Conservation (phyloP, 2,797 vertebrate species). For the Clarias platycephalus region DNA sequence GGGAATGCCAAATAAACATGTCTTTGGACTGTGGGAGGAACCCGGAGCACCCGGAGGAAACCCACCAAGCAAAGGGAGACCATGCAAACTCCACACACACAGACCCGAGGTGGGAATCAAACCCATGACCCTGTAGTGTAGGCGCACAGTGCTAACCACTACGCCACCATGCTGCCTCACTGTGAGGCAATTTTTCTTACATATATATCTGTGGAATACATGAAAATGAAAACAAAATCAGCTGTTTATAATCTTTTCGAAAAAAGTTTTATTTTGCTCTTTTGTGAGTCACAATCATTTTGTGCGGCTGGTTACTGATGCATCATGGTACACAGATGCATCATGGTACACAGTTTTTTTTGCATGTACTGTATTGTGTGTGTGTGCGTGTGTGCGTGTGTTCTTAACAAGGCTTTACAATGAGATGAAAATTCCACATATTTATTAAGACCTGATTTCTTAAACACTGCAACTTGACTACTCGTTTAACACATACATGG, state of each 20-base stretch:
- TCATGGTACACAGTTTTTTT: not conserved
- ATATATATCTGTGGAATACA: not conserved
- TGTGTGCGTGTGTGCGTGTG: not conserved
- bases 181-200: not conserved
- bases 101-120: too few relatives aligned
- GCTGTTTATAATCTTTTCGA: not conserved
- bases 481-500: slow-evolving; percentile 41
- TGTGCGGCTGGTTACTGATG: slow-evolving; percentile 29
- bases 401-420: slow-evolving; percentile 7
- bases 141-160: too few relatives aligned
- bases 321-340: slow-evolving; percentile 3
- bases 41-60: too few relatives aligned
- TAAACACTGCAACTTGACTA: slow-evolving; percentile 35
- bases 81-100: too few relatives aligned
- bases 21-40: too few relatives aligned
- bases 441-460: slow-evolving; percentile 35
- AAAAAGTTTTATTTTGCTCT: slow-evolving; percentile 4
- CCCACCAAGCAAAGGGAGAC: too few relatives aligned
- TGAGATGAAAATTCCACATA: slow-evolving; percentile 19
- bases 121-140: too few relatives aligned
- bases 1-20: too few relatives aligned
- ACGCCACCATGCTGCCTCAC: too few relatives aligned
- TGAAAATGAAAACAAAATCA: not conserved
- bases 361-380: too few relatives aligned
- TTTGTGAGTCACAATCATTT: slow-evolving; percentile 35